A percentile compares a stretch with the other conserved stretches of the same genome.
Evolutionary conservation across 2,113 vertebrate genomes (phyloP).

Genomic region (Cavia porcellus): DNA sequence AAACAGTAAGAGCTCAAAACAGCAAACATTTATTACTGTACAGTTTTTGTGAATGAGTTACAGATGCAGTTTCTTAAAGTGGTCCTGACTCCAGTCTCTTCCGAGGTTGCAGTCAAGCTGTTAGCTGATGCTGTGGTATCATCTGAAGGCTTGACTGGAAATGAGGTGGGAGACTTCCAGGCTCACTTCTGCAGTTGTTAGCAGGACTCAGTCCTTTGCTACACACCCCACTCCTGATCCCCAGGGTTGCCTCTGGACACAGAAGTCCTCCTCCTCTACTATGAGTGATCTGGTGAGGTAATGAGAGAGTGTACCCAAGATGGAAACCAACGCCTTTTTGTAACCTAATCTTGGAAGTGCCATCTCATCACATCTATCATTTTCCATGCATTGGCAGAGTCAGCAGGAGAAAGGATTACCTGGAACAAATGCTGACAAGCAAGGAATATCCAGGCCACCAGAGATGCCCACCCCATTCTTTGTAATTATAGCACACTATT

Average conservation of each 20-base stretch:
- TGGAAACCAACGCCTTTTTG: background rate
- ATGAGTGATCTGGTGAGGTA: background rate
- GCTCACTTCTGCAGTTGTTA: background rate
- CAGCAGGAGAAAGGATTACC: background rate
- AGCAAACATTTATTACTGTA: background rate
- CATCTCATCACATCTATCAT: background rate
- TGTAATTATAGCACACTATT: background rate
- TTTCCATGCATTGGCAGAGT: background rate
- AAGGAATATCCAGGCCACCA: fast-evolving
- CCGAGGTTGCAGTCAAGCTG: background rate
- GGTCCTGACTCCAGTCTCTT: background rate
- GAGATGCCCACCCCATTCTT: background rate
- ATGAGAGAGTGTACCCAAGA: background rate
- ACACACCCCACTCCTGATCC: background rate
- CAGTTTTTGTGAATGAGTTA: background rate
- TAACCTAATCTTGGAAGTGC: background rate
- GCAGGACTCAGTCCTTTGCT: background rate
- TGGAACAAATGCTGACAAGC: background rate
- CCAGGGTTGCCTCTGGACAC: background rate
- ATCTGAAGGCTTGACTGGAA: background rate
- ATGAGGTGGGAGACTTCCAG: background rate
- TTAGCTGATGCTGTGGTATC: background rate
- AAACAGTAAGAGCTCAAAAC: background rate
- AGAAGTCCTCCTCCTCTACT: background rate
- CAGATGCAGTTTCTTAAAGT: background rate